Conservation (phyloP, 2,113 vertebrate species). For the Chlamydotis undulata region DNA sequence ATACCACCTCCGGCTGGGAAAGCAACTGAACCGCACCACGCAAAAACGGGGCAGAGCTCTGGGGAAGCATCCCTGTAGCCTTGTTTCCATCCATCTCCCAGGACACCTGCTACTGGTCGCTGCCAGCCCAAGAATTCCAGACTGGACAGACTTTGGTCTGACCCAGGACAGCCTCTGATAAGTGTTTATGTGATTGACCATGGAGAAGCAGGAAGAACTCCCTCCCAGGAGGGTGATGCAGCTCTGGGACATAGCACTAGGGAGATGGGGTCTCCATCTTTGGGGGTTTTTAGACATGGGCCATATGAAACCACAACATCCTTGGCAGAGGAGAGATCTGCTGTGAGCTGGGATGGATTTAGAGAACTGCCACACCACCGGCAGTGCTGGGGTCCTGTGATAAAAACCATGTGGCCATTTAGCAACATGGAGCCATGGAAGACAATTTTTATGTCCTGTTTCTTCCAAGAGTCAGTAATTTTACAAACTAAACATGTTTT, state of each 20-base stretch:
- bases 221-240: background rate
- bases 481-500: background rate
- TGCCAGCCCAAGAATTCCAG: background rate
- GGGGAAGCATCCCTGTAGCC: background rate
- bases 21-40: background rate
- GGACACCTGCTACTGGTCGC: background rate
- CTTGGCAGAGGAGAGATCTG: background rate
- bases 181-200: background rate
- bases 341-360: background rate
- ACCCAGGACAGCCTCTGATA: background rate
- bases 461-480: background rate
- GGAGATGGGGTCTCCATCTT: background rate
- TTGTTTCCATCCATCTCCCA: background rate
- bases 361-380: background rate
- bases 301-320: background rate
- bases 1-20: background rate
- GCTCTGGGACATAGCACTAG: background rate
- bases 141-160: background rate
- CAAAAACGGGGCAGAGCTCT: fast-evolving
- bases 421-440: fast-evolving
- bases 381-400: fast-evolving
- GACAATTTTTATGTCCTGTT: background rate
- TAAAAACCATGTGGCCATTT: background rate
- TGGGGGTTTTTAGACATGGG: background rate
- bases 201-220: background rate